Percentiles rank a stretch among this genome's conserved stretches.
phyloP scores from a whole-genome alignment of 2,888 invertebrate species.

The Drosophila maculinotata region DNA sequence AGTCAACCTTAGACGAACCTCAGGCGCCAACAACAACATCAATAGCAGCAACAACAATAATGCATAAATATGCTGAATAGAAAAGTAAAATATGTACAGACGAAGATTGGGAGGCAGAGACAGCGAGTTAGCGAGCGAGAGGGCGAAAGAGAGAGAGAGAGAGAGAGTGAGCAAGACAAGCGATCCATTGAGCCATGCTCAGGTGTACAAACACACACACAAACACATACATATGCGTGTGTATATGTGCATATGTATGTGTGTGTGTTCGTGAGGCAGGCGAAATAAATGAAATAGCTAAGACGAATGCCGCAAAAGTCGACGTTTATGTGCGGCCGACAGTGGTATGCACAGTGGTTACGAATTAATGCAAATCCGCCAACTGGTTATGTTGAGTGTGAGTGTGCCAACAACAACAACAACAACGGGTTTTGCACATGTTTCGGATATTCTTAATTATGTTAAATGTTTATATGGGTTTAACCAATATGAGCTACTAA shows the following conservation, averaged over 20 bases:
- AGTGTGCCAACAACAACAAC: neutral
- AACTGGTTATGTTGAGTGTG: conserved; percentile 21
- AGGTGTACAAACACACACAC: conserved; percentile 21
- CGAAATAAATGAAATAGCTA: conserved; percentile 70
- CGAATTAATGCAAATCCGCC: neutral
- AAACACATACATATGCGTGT: neutral
- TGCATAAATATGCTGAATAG: conserved; percentile 31
- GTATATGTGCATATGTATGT: neutral
- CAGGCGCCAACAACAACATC: conserved; percentile 31
- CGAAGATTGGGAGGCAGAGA: conserved; percentile 1
- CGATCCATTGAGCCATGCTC: conserved; percentile 47
- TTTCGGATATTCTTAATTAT: neutral
- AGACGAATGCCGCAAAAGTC: conserved; percentile 63
- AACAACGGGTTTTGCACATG: conserved; percentile 15
- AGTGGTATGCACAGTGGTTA: conserved; percentile 69
- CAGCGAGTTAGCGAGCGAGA: neutral
- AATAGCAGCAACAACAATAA: conserved; percentile 22
- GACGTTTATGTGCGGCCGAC: conserved; percentile 62
- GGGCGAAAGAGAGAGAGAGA: conserved; percentile 1
- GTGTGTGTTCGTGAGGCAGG: conserved; percentile 29
- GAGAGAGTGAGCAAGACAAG: conserved; percentile 25
- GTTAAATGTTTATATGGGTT: neutral
- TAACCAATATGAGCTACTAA: too few species aligned
- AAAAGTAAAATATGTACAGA: conserved; percentile 11
- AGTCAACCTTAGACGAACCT: conserved; percentile 45